Conservation (phyloP, 1,140 invertebrate genomes). For the Drosophila malerkotliana region DNA sequence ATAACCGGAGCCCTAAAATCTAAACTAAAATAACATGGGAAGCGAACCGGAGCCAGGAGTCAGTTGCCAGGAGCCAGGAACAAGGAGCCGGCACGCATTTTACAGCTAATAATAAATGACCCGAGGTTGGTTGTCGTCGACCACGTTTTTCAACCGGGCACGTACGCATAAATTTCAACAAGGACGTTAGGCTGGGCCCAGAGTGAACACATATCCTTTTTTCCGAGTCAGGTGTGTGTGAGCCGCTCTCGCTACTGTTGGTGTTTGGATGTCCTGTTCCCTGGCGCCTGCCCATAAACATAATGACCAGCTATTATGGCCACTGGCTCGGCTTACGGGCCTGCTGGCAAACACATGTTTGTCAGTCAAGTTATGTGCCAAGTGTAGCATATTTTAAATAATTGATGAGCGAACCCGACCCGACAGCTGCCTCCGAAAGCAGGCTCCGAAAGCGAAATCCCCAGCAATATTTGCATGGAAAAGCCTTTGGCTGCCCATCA, state of each 20-base stretch:
- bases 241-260: conserved; percentile 3
- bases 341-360: conserved; percentile 47
- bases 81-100: conserved; percentile 45
- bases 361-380: conserved; percentile 71
- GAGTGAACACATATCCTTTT: conserved; percentile 29
- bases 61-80: no score
- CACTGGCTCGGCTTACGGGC: conserved; percentile 52
- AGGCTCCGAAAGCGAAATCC: conserved; percentile 22
- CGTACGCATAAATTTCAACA: conserved; percentile 74
- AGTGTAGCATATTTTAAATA: conserved; percentile 79
- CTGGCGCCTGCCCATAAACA: conserved; percentile 55
- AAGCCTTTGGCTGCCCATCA: conserved; percentile 68
- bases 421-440: conserved; percentile 11
- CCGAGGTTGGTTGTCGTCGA: conserved; percentile 65
- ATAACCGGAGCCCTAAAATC: conserved; percentile 10
- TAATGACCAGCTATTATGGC: conserved; percentile 76
- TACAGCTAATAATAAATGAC: conserved; percentile 79
- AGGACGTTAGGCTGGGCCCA: conserved; percentile 27
- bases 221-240: conserved; percentile 32
- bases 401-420: conserved; percentile 66
- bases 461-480: conserved; percentile 62
- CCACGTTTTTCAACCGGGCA: conserved; percentile 59
- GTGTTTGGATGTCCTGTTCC: conserved; percentile 25
- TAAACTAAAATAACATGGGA: conserved; percentile 15
- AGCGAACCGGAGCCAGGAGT: conserved; percentile 3